Evolutionary conservation across 2,113 vertebrate species (phyloP), one percentile per base, ranked within the genome.

Genomic region (Antechinus flavipes): DNA sequence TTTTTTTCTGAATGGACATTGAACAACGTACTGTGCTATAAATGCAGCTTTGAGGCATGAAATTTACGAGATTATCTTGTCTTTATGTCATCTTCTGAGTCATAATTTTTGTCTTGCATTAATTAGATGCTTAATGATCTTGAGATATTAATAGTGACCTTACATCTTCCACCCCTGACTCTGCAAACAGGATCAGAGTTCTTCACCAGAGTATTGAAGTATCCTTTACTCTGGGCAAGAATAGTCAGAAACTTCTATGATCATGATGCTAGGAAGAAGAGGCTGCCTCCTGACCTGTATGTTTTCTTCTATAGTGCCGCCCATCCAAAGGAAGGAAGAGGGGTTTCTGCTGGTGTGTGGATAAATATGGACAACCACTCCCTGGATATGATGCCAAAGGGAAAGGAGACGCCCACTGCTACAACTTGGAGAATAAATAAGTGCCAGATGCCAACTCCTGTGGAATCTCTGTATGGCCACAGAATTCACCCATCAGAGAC

Each of bases 331-430:
- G 99, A 98, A 98, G 99, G 96, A 99, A 99, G 98, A 99, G 99
- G 94, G 99, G 99, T 94, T 99, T 99, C 98, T 99, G 99, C 98
- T 99, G 99, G 99, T 99, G 99, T 0, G 99, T 99, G 98, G 99
- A 99, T 98, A 99, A 99, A 98, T 99, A 99, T 0, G 99, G 99
- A 53, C 99, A 99, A 97, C 99, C 99, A 0, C 98, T 99, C 95
- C 99, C 99, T 0, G 99, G 99, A 16, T 99, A 99, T 23, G 98
- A 99, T 42, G 97, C 98, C 90, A 99, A 99, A 96, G 99, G 99
- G 91, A 98, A 98, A 96, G 99, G 98, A 55, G 99, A 99, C 35
- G 97, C 98, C 96, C 99, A 99, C 93, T 99, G 99, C 98, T 99
- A 99, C 97, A 98, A 99, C 97, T 96, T 98, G 93, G 99, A 99